Evolutionary conservation across 2,888 invertebrate species (phyloP).

Genomic region (Thelaira solivaga): DNA sequence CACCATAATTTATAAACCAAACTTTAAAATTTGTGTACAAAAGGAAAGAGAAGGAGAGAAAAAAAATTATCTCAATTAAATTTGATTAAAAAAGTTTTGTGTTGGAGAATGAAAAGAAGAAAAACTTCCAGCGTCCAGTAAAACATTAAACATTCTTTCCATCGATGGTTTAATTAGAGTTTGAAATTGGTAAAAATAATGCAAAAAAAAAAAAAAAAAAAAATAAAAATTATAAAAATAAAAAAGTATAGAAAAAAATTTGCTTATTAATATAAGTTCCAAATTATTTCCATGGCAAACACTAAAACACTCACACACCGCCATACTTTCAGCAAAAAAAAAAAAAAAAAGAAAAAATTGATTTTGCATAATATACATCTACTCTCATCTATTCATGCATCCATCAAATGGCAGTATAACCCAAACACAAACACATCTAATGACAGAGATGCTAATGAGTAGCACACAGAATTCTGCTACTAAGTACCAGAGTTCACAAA

Average conservation of each 20-base stretch:
- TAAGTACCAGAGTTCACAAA: too few relatives aligned
- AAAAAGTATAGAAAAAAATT: slow-evolving; percentile 15
- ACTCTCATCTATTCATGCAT: too few relatives aligned
- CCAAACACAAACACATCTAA: too few relatives aligned
- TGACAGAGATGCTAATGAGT: too few relatives aligned
- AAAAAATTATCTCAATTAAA: slow-evolving; percentile 58
- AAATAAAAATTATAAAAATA: slow-evolving; percentile 24
- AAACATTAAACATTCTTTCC: slow-evolving; percentile 49
- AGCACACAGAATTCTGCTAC: too few relatives aligned
- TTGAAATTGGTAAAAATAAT: slow-evolving; percentile 35
- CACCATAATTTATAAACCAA: slow-evolving; percentile 29
- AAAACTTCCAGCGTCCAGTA: slow-evolving; percentile 8
- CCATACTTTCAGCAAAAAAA: not conserved
- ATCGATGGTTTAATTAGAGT: slow-evolving; percentile 57
- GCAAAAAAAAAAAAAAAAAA: not conserved
- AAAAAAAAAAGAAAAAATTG: too few relatives aligned
- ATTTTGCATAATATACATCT: too few relatives aligned
- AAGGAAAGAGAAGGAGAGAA: not conserved
- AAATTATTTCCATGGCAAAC: slow-evolving; percentile 28
- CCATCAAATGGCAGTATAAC: too few relatives aligned
- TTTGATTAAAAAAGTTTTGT: slow-evolving; percentile 62
- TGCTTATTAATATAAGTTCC: slow-evolving; percentile 49
- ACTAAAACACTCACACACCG: not conserved
- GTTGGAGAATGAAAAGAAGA: not conserved
- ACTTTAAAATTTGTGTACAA: not conserved